Percentiles rank a stretch among this genome's conserved stretches.
Evolutionary conservation across 37 sponge, comb jelly and placozoan species (phyloP).

Genomic region (Agelas oroides): DNA sequence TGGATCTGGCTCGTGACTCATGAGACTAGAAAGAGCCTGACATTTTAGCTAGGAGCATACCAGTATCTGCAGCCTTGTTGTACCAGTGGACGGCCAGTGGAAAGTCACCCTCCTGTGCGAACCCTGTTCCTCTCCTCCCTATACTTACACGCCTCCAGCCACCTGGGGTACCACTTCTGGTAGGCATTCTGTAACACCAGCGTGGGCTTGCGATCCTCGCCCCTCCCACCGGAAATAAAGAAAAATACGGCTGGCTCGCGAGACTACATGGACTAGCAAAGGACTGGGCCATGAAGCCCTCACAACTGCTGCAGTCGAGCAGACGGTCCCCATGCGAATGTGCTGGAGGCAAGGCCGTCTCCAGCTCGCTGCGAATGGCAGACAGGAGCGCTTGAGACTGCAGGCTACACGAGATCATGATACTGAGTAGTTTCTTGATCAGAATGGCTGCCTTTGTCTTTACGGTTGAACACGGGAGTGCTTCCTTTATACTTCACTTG

Average conservation of each 20-base stretch:
- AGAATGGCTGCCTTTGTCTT: background rate
- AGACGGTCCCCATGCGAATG: background rate
- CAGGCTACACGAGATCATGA: conserved; percentile 30
- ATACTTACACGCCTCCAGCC: conserved; percentile 29
- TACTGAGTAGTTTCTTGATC: background rate
- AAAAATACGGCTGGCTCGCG: too few species aligned
- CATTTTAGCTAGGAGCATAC: too few species aligned
- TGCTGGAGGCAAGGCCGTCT: background rate
- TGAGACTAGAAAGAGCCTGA: too few species aligned
- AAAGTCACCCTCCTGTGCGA: conserved; percentile 62
- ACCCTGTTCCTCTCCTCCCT: conserved; percentile 66
- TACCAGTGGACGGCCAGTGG: conserved; percentile 57
- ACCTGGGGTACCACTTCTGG: conserved; percentile 53
- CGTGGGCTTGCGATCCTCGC: conserved; percentile 33
- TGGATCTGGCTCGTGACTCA: too few species aligned
- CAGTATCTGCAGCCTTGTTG: conserved; percentile 55
- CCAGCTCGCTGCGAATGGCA: background rate
- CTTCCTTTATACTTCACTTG: too few species aligned
- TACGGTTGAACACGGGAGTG: too few species aligned
- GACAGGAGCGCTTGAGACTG: conserved; percentile 13
- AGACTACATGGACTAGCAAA: conserved; percentile 80
- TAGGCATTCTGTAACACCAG: conserved; percentile 54
- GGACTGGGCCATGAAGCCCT: conserved; percentile 64
- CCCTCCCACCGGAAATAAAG: too few species aligned
- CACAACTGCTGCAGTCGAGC: conserved; percentile 50